Base-by-base conservation (phyloP, 2,888 invertebrate genomes). In the Gymnocheta viridis region DNA sequence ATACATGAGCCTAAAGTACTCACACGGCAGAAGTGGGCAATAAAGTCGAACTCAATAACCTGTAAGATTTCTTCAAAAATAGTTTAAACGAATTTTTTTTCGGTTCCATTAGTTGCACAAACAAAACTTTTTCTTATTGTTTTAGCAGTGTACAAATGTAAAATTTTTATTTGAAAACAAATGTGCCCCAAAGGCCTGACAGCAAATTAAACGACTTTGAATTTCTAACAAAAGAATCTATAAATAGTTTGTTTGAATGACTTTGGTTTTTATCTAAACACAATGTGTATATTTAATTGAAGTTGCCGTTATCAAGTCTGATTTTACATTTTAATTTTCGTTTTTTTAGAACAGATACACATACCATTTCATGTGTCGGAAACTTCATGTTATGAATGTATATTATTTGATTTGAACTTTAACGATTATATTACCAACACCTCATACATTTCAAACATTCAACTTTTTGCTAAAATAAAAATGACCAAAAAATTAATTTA, bases 401-500 rank as follows among this genome's bases (percentile, higher is more conserved):
- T 64, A 29, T 64, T 41, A 54, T 54, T 41, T 41, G 17, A 54
- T 51, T 74, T 74, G 19, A 66, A 66, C n/a, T 41, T 54, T 10
- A 41, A 27, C 41, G 38, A 60, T 69, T 49, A 38, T 41, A 49
- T 41, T 54, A 35, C 4, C 54, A 67, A 49, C 60, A 62, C 51
- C 41, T 69, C 66, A 47, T 29, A 66, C 17, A 51, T 70, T 62
- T 62, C 6, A 41, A 29, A 22, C 22, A 35, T 60, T 47, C 0
- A 67, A 73, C n/a, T 38, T 51, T 64, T 73, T 73, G 66, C 19
- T 38, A 35, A 67, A 60, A 49, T 32, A 73, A 81, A 81, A 69
- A 44, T 79, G 79, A 47, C 47, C 56, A 67, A 77, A 66, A 67
- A 74, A 81, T 49, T 62, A 24, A 73, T 69, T 67, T 79, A 70